Conservation (phyloP, 2,797 vertebrate genomes). For the Liparis tanakae region DNA sequence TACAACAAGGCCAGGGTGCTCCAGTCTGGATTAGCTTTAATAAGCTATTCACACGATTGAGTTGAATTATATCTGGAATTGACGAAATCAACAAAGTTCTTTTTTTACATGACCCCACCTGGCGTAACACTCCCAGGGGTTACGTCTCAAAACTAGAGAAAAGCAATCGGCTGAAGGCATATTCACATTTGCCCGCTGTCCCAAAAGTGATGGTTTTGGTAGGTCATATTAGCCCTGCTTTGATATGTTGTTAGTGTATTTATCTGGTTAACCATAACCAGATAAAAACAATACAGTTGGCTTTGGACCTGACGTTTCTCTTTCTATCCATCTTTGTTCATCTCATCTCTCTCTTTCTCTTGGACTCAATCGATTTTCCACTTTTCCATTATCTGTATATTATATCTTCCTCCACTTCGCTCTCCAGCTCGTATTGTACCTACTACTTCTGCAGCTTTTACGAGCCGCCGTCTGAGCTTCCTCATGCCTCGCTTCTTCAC, state of each 20-base stretch:
- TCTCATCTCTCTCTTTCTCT: constrained; percentile 16
- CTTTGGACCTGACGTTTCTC: constrained; percentile 28
- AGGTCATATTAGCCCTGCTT: not conserved
- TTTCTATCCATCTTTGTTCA: constrained; percentile 30
- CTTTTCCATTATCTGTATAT: constrained; percentile 53
- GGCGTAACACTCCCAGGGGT: constrained; percentile 28
- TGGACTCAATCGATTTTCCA: constrained; percentile 57
- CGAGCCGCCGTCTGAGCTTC: constrained; percentile 60
- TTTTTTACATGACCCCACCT: constrained; percentile 55
- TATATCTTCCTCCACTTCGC: constrained; percentile 34
- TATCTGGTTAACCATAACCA: not conserved
- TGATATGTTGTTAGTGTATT: constrained; percentile 18
- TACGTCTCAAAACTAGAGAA: constrained; percentile 24
- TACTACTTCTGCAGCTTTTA: constrained; percentile 44
- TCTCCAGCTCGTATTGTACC: constrained; percentile 38
- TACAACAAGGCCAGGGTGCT: constrained; percentile 50
- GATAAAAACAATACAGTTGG: not conserved
- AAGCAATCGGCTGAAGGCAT: constrained; percentile 2
- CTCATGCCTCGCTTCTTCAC: constrained; percentile 42
- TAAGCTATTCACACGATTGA: constrained; percentile 51
- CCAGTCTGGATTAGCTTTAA: constrained; percentile 54
- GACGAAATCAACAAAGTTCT: constrained; percentile 44
- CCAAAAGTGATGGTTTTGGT: constrained; percentile 11
- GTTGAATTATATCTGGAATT: constrained; percentile 55
- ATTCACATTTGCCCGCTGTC: not conserved